Percentiles rank a stretch among this genome's conserved stretches.
These are phyloP conservation scores for Prolemur simus DNA, from an alignment of 2,113 vertebrate genomes.

Conservation along the genomic window DNA sequence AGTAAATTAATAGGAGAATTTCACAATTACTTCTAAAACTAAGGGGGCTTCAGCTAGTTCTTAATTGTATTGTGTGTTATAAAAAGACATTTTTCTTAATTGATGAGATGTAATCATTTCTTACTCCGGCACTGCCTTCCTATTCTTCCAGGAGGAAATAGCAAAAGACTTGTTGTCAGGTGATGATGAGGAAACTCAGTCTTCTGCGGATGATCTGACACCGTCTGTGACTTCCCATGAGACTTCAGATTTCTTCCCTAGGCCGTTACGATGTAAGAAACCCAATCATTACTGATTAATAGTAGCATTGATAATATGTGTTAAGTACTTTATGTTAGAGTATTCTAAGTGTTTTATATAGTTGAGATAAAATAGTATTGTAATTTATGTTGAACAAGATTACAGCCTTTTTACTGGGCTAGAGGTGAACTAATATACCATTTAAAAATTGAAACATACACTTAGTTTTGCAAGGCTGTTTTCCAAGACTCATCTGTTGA, in stretches of 20 bases:
- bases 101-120: not conserved
- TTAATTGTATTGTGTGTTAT: not conserved
- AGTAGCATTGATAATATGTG: not conserved
- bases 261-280: conserved; percentile 95
- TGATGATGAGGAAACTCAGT: conserved; percentile 99
- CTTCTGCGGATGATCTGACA: conserved; percentile 97
- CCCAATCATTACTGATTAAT: not conserved
- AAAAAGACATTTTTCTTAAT: not conserved
- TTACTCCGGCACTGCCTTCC: conserved; percentile 39
- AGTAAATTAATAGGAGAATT: conserved; percentile 25
- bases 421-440: not conserved
- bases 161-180: conserved; percentile 98
- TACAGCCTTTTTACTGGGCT: not conserved
- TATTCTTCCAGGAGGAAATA: conserved; percentile 93
- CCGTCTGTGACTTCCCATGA: conserved; percentile 98
- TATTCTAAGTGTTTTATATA: not conserved
- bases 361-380: not conserved
- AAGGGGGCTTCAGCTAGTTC: not conserved
- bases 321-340: not conserved
- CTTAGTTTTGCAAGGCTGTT: not conserved
- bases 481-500: not conserved
- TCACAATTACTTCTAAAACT: conserved; percentile 11
- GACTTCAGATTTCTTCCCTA: conserved; percentile 96
- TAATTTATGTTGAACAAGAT: not conserved
- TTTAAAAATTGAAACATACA: conserved; percentile 23